Conservation (phyloP, 1,140 invertebrate species). For the Ephestia elutella region DNA sequence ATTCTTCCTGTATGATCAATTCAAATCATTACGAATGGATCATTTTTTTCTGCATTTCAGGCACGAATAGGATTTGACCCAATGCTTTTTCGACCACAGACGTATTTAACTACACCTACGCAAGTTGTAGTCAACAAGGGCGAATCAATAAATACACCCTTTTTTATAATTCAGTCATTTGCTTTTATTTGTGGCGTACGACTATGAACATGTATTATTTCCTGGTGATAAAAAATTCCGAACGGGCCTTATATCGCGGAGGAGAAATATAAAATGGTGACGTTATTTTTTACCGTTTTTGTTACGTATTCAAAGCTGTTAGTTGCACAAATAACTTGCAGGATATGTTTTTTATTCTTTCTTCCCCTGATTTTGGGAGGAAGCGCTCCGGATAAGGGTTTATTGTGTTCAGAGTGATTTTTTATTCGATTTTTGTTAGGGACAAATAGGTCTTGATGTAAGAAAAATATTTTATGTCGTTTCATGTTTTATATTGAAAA, state of each 20-base stretch:
- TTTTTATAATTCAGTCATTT: slow-evolving; percentile 62
- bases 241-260: slow-evolving; percentile 40
- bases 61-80: too few species aligned
- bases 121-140: slow-evolving; percentile 50
- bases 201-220: slow-evolving; percentile 52
- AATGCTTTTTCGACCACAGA: too few species aligned
- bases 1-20: too few species aligned
- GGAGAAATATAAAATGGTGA: slow-evolving; percentile 28
- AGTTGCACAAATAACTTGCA: slow-evolving; percentile 10
- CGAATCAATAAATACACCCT: slow-evolving; percentile 66
- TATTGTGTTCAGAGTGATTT: background rate
- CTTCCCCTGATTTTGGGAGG: background rate
- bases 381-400: background rate
- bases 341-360: slow-evolving; percentile 3
- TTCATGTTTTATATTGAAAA: too few species aligned
- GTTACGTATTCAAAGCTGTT: slow-evolving; percentile 8
- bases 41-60: too few species aligned
- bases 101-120: too few species aligned
- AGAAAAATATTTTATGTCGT: too few species aligned
- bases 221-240: slow-evolving; percentile 45
- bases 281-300: slow-evolving; percentile 21
- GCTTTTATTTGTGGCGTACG: slow-evolving; percentile 59
- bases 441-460: background rate
- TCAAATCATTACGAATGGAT: too few species aligned
- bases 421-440: background rate